Evolutionary conservation across 2,888 invertebrate species (phyloP), one percentile per base, ranked within the genome.

Genomic region (Rhingia campestris): DNA sequence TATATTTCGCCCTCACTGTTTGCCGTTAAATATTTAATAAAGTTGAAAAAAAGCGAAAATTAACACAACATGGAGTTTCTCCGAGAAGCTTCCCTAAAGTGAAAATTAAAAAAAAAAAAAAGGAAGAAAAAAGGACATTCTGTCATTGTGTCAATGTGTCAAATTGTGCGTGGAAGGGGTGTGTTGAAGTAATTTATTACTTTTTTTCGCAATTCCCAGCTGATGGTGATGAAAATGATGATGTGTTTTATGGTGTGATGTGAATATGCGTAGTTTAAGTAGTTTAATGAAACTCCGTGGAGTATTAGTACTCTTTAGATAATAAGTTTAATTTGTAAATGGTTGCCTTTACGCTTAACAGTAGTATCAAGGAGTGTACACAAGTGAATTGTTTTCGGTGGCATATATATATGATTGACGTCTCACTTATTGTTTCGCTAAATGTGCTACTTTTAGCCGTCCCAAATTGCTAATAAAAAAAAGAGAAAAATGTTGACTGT

Each of bases 131-230:
- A 81, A 81, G 72, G 81, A 77, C 54, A 77, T 61, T 67, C 53
- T 64, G 53, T 49, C 81, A 76, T 37, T 56, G 72, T 72, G 76
- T 75, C 66, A 58, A 72, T 59, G 70, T 69, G 61, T 75, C 58
- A 75, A 22, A 22, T 35, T 39, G 75, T 70, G 64, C 64, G 53
- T 63, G 75, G 72, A 72, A 59, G 81, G 67, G 81, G 77, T 76
- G 81, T 81, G 70, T 81, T 81, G 49, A 35, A 61, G 81, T 73
- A 82, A 73, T 77, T 77, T 73, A 56, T 77, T 81, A 53, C 39
- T 32, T 39, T 53, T n/a, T 22, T 22, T 22, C 22, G 22, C 39
- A 6, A 76, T 63, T 64, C 37, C 58, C 64, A 66, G 58, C 64
- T 59, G 77, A 79, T 58, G 58, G 47, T 41, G 74, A 43, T 43